These are phyloP conservation scores for Sisor rabdophorus DNA, from an alignment of 2,113 vertebrate species.

Conservation along the genomic window DNA sequence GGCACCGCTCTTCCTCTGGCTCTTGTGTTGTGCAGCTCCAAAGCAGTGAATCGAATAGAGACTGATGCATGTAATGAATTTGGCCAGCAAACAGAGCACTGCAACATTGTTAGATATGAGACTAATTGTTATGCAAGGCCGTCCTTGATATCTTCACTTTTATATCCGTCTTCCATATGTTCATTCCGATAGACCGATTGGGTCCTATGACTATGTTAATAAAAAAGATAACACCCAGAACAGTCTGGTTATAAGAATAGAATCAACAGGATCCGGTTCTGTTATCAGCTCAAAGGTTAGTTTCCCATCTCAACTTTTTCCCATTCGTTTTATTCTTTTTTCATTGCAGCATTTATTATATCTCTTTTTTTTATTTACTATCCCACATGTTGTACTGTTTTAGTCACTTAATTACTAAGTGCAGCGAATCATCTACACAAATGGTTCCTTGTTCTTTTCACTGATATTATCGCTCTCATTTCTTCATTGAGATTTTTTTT, in stretches of 20 bases:
- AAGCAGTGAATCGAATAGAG: neutral
- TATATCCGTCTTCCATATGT: neutral
- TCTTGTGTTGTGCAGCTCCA: neutral
- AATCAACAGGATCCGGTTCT: neutral
- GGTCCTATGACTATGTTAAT: neutral
- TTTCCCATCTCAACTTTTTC: too few relatives aligned
- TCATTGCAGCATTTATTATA: too few relatives aligned
- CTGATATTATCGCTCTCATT: too few relatives aligned
- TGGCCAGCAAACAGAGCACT: neutral
- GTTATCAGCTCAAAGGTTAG: neutral
- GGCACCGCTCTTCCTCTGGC: neutral
- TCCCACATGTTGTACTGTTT: too few relatives aligned
- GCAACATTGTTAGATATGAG: neutral
- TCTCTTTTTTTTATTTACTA: too few relatives aligned
- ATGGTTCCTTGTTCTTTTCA: too few relatives aligned
- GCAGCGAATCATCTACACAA: too few relatives aligned
- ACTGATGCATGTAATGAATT: neutral
- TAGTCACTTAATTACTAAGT: too few relatives aligned
- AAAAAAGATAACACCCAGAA: neutral
- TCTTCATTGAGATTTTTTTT: too few relatives aligned
- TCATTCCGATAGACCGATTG: neutral
- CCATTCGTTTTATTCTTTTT: too few relatives aligned
- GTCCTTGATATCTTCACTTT: neutral
- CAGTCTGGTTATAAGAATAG: neutral
- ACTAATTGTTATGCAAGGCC: conserved; percentile 4